Evolutionary conservation across 2,888 invertebrate genomes (phyloP), one percentile per base, ranked within the genome.

Genomic region (Opisthograptis luteolata): DNA sequence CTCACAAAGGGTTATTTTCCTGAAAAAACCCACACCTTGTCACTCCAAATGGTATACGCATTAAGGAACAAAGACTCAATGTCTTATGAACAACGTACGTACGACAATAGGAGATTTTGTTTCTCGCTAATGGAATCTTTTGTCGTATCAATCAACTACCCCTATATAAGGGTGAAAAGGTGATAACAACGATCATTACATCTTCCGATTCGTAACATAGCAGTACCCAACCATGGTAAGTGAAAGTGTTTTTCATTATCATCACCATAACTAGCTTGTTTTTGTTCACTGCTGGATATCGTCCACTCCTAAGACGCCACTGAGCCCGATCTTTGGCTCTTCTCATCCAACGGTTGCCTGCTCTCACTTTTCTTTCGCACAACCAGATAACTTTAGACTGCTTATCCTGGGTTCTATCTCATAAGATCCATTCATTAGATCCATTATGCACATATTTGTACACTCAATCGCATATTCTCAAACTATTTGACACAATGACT

Each of bases 51-150:
- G 44, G 46, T 20, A 9, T 28, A 40, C 52, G 41, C 44, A 60
- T 53, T 56, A 54, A 44, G 40, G 42, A 36, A 67, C 59, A 64
- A 17, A 37, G 46, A 37, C 59, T 53, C 25, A 41, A 43, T 53
- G 20, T 15, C 50, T 60, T 64, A 68, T 61, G 59, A 65, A 66
- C 66, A 66, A 48, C 57, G 56, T 10, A 34, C 25, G n/a, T n/a
- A n/a, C n/a, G n/a, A 58, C 51, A 54, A 60, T 43, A 31, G 46
- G 27, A 55, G 55, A 65, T 72, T 58, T 44, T 52, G 62, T 70
- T 50, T 19, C 44, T 30, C 8, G 31, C 71, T 87, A 87, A 87
- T 87, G 88, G 86, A 68, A 63, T 68, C 73, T 72, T 79, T 82
- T 73, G 73, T 73, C 49, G 42, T 64, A 73, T 81, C 81, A 81